Evolutionary conservation across 2,113 vertebrate genomes (phyloP), one percentile per base, ranked within the genome.

Genomic region (Herpailurus yagouaroundi): DNA sequence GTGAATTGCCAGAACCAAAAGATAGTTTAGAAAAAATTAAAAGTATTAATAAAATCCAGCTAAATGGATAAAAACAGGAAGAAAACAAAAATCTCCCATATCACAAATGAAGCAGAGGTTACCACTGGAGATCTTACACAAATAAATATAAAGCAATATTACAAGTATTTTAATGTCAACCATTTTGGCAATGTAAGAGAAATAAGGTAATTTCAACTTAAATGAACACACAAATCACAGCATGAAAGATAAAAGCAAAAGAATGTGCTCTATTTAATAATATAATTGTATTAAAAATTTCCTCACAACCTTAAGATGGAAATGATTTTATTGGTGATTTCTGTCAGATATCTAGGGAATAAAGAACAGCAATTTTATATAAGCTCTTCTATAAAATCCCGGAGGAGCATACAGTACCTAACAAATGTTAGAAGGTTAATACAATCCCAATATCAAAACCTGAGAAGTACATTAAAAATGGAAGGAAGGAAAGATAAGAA

Each of bases 221-320:
- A 68, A 19, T 82, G 29, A 45, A 45, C n/a, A 55, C 0, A 83
- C 3, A 77, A 36, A 41, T 15, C 15, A 82, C 31, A 63, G 63
- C 29, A 79, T 45, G 6, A 80, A 45, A 94, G 10, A 57, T 29
- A 41, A 69, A 63, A 83, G 31, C 29, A 71, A 33, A 71, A 63
- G 7, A 63, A 36, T 4, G 4, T 7, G 64, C 8, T 74, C 12
- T 13, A 57, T 48, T 38, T 36, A 94, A 27, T 76, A 36, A 55
- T 66, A 45, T 55, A 9, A 89, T 48, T 93, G 38, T 85, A n/a
- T 91, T 91, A 33, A n/a, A 74, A 48, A 66, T 14, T 36, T 66
- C 1, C 5, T 45, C 3, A 48, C 15, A 83, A n/a, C 0, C 2
- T 33, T 5, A 45, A 71, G 15, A 38, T 4, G 4, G 4, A 48